Percentiles rank a stretch among this genome's conserved stretches.
phyloP scores from a whole-genome alignment of 2,797 vertebrate genomes.

The Florisuga fusca region DNA sequence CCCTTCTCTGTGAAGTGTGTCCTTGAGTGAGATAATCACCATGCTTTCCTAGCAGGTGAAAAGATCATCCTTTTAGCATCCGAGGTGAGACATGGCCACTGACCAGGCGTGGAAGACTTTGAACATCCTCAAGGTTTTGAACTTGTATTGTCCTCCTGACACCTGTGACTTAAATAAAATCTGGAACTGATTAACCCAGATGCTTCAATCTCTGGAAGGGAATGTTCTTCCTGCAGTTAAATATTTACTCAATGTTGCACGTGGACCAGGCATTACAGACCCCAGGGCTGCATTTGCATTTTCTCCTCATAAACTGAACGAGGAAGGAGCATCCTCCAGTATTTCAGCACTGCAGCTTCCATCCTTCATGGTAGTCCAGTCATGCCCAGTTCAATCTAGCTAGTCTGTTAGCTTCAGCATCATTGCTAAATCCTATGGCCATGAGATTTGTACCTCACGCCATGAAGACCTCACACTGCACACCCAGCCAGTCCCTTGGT shows the following conservation, averaged over 20 bases:
- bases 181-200: conserved; percentile 68
- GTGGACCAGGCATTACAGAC: conserved; percentile 24
- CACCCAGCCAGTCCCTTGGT: not conserved
- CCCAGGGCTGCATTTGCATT: not conserved
- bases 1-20: not conserved
- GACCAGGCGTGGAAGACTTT: conserved; percentile 3
- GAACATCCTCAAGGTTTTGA: conserved; percentile 48
- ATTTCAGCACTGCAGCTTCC: not conserved
- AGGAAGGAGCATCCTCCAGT: not conserved
- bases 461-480: not conserved
- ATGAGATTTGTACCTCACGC: not conserved
- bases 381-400: not conserved
- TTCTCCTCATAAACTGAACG: not conserved
- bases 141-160: conserved; percentile 49
- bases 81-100: not conserved
- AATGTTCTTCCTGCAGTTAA: conserved; percentile 70
- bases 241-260: conserved; percentile 62
- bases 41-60: conserved; percentile 2
- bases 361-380: not conserved
- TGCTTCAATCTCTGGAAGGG: conserved; percentile 36
- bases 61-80: not conserved
- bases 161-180: not conserved
- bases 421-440: not conserved
- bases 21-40: not conserved
- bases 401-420: not conserved